phyloP scores from a whole-genome alignment of 2,113 vertebrate genomes.

The Vidua chalybeata region DNA sequence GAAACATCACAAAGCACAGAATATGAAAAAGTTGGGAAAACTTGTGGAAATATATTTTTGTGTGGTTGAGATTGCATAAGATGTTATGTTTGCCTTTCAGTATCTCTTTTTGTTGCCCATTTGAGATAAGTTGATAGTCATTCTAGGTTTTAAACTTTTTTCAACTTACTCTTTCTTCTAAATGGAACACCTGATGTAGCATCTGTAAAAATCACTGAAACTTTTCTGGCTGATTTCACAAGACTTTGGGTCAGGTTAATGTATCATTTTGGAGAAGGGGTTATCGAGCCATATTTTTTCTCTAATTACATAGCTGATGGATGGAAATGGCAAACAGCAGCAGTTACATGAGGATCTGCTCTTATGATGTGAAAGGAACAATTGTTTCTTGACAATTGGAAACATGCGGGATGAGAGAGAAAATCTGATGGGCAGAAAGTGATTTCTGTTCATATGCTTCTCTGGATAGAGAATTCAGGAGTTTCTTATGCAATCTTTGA shows the following conservation, averaged over 20 bases:
- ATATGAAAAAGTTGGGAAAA: neutral
- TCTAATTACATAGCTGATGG: constrained; percentile 8
- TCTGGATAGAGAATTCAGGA: neutral
- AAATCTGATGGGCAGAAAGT: neutral
- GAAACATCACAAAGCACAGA: neutral
- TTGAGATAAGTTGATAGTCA: neutral
- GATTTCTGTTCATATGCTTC: neutral
- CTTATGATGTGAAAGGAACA: neutral
- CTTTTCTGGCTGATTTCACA: neutral
- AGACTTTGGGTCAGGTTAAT: neutral
- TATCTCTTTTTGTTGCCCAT: neutral
- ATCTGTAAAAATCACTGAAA: neutral
- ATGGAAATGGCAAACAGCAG: neutral
- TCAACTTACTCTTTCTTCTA: neutral
- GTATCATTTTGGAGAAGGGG: neutral
- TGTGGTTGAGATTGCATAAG: neutral
- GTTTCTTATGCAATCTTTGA: neutral
- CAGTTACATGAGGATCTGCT: neutral
- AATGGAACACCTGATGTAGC: neutral
- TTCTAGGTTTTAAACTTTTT: neutral
- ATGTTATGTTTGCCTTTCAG: neutral
- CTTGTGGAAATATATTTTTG: neutral
- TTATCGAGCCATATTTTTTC: neutral
- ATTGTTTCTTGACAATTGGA: neutral
- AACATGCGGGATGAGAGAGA: neutral